phyloP scores from a whole-genome alignment of 2,888 invertebrate species.

The Metopia argyrocephala region DNA sequence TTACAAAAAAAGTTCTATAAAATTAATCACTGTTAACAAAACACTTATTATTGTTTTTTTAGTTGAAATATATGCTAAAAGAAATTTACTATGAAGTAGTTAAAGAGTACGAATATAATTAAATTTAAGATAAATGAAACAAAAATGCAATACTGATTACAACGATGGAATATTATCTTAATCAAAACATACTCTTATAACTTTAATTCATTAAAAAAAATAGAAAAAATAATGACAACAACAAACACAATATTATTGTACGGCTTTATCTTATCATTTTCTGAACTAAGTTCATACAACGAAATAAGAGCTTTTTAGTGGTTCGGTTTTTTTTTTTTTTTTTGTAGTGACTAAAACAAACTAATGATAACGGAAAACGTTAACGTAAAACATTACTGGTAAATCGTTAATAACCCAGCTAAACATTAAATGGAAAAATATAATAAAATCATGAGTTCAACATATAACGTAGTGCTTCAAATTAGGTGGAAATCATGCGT shows the following conservation, averaged over 20 bases:
- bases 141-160: not conserved
- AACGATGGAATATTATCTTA: slow-evolving; percentile 11
- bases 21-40: slow-evolving; percentile 2
- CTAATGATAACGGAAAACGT: not conserved
- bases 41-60: not conserved
- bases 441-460: too few species aligned
- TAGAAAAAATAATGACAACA: not conserved
- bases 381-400: not conserved
- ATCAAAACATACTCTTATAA: not conserved
- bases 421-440: too few species aligned
- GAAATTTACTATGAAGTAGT: not conserved
- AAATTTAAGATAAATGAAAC: not conserved
- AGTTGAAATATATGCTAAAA: not conserved
- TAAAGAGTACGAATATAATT: not conserved
- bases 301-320: slow-evolving; percentile 22
- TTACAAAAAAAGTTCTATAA: not conserved
- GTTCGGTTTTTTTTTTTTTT: too few species aligned
- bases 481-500: too few species aligned
- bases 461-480: too few species aligned
- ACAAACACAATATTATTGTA: slow-evolving; percentile 16
- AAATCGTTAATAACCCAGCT: too few species aligned
- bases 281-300: slow-evolving; percentile 3
- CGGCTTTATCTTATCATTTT: slow-evolving; percentile 55
- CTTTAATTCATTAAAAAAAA: slow-evolving; percentile 4
- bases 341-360: too few species aligned